phyloP scores from a whole-genome alignment of 2,797 vertebrate genomes.

The Eospalax fontanierii region DNA sequence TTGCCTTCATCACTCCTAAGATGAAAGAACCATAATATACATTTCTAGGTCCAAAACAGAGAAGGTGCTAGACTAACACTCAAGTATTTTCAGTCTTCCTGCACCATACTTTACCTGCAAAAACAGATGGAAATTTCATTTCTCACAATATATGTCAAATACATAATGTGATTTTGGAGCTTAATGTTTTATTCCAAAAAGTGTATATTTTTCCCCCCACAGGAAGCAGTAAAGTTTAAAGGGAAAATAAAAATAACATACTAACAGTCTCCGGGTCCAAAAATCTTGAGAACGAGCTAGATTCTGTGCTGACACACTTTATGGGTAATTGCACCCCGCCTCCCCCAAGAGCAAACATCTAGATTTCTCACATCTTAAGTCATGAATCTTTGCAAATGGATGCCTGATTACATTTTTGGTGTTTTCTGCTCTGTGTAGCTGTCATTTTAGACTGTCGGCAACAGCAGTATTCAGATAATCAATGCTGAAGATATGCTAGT shows the following conservation, averaged over 20 bases:
- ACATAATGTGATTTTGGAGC: not conserved
- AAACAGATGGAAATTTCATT: conserved; percentile 1
- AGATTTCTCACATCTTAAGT: not conserved
- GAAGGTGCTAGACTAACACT: not conserved
- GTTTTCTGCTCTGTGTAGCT: not conserved
- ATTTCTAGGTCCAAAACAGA: not conserved
- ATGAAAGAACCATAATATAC: conserved; percentile 6
- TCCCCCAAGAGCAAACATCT: accelerated
- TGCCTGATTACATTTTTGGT: not conserved
- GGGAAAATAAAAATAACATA: conserved; percentile 23
- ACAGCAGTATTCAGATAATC: not conserved
- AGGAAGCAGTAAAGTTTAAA: not conserved
- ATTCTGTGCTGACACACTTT: not conserved
- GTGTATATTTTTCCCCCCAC: not conserved
- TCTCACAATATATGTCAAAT: not conserved
- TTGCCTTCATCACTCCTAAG: not conserved
- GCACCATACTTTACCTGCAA: not conserved
- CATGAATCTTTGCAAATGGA: not conserved
- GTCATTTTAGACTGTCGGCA: not conserved
- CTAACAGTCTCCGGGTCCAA: not conserved
- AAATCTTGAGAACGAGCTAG: not conserved
- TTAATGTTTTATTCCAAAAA: conserved; percentile 16
- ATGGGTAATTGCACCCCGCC: not conserved
- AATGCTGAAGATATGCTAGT: not conserved
- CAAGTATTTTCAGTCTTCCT: not conserved